Base-by-base conservation (phyloP, 2,888 invertebrate species). In the Hofmannophila pseudospretella region DNA sequence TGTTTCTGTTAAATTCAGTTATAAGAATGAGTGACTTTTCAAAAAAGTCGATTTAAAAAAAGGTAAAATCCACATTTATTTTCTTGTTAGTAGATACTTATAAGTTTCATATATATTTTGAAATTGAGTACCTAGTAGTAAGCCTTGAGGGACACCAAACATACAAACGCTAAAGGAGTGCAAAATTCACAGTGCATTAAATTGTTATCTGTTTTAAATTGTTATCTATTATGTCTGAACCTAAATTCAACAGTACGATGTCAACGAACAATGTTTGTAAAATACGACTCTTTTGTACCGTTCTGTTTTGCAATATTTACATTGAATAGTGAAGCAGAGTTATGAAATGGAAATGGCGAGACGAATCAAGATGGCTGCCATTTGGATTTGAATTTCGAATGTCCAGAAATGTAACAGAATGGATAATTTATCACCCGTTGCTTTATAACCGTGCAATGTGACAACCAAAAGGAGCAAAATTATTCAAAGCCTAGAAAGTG, bases 291-390 rank as follows among this genome's bases (percentile, higher is more conserved):
- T 28, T 31, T 38, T 9, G 34, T 34, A 20, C 20, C 25, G 5
- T 7, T 31, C 31, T 26, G 28, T 33, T 28, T 30, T 26, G 31
- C 32, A 39, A 41, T 23, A 28, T 34, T 39, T 41, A 39, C 36
- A 39, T 38, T 29, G 31, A 41, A 42, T 42, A 39, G 36, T 30
- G 30, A 38, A 38, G 36, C 32, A 32, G 38, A 35, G 40, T 45
- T 48, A 41, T 40, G 46, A 48, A 48, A 45, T 28, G 22, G 10
- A 36, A 32, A 42, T 35, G 37, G 34, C 34, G 45, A 14, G 38
- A 30, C 41, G 39, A 39, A 42, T 44, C 40, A 38, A 37, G 37
- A 44, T 41, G 45, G 36, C 41, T 32, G 23, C 32, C 25, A 33
- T 34, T 38, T 37, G 38, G 28, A 26, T 36, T 42, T 38, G 30